Conservation (phyloP, 2,797 vertebrate species). For the Sciurus carolinensis region DNA sequence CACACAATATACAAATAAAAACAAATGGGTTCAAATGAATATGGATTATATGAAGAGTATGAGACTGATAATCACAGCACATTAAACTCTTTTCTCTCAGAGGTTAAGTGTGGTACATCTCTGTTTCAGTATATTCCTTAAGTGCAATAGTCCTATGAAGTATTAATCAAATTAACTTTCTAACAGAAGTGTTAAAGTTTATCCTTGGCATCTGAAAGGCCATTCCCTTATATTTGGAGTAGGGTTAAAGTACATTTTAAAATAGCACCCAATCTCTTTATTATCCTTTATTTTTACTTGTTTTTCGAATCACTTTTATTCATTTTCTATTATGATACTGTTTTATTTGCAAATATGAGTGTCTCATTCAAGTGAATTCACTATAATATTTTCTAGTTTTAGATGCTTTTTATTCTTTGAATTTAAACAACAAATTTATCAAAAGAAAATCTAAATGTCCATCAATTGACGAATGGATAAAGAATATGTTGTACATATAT, state of each 20-base stretch:
- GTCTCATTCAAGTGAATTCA: not conserved
- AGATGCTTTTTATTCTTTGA: conserved; percentile 16
- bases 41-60: conserved; percentile 54
- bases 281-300: not conserved
- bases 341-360: not conserved
- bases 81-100: not conserved
- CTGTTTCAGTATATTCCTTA: conserved; percentile 3
- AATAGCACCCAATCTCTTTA: not conserved
- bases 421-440: not conserved
- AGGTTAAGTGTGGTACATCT: not conserved
- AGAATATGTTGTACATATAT: not conserved
- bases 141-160: not conserved
- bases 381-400: conserved; percentile 3
- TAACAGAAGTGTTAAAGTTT: not conserved
- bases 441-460: not conserved
- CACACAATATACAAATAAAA: not conserved
- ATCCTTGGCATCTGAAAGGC: not conserved
- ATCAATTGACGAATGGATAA: not conserved
- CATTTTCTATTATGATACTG: not conserved
- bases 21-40: conserved; percentile 54
- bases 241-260: not conserved
- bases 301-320: not conserved
- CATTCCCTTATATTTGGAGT: not conserved
- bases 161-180: conserved; percentile 34
- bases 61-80: not conserved